phyloP scores from a whole-genome alignment of 2,888 invertebrate species.

The Dusona sp. region DNA sequence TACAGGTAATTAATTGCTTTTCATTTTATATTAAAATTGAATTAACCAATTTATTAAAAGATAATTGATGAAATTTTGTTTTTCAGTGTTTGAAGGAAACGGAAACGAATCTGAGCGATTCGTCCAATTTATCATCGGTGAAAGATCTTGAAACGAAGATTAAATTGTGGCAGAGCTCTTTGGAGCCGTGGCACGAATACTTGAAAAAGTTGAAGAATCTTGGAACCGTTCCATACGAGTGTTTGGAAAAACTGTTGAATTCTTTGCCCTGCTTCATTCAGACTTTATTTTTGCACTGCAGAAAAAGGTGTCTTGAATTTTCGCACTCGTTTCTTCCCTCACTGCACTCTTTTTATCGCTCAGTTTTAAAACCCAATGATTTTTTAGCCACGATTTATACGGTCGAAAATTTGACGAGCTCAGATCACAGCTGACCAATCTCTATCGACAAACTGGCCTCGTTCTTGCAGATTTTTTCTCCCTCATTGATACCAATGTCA shows the following conservation, averaged over 20 bases:
- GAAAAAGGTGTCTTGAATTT: slow-evolving; percentile 73
- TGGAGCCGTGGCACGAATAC: slow-evolving; percentile 78
- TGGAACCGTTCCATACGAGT: slow-evolving; percentile 69
- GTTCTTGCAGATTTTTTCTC: slow-evolving; percentile 76
- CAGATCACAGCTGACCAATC: slow-evolving; percentile 72
- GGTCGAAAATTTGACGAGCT: slow-evolving; percentile 72
- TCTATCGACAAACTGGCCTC: slow-evolving; percentile 76
- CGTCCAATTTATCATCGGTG: slow-evolving; percentile 18
- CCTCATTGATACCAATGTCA: slow-evolving; percentile 75
- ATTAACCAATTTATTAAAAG: background rate
- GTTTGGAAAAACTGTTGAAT: slow-evolving; percentile 72
- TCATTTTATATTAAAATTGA: background rate
- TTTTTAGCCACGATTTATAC: slow-evolving; percentile 73
- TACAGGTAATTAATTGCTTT: no score
- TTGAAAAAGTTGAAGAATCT: slow-evolving; percentile 73
- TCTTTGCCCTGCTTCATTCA: slow-evolving; percentile 74
- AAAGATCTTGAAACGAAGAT: slow-evolving; percentile 51
- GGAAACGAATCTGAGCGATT: slow-evolving; percentile 50
- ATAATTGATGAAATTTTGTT: background rate
- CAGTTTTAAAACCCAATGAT: background rate
- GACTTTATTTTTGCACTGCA: slow-evolving; percentile 77
- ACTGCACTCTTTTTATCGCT: background rate
- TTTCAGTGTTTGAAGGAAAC: slow-evolving; percentile 61
- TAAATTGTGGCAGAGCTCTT: slow-evolving; percentile 68
- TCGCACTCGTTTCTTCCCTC: background rate